These are phyloP conservation scores for Carlito syrichta DNA, from an alignment of 2,113 vertebrate species.

Conservation along the genomic window DNA sequence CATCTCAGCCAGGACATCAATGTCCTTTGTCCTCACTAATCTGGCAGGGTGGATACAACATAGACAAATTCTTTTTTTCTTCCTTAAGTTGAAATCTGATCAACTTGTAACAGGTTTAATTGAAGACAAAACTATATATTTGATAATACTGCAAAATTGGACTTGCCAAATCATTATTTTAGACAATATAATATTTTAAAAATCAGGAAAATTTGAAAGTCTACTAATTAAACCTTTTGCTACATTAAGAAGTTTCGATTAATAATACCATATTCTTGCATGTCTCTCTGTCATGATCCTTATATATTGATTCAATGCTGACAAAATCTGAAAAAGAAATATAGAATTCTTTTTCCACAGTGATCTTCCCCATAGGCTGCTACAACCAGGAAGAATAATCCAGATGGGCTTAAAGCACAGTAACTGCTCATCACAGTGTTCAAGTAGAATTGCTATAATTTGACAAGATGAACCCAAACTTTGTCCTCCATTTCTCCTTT, in stretches of 20 bases:
- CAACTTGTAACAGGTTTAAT: background rate
- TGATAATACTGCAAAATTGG: background rate
- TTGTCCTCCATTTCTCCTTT: background rate
- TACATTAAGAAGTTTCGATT: background rate
- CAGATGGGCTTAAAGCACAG: background rate
- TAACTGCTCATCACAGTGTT: background rate
- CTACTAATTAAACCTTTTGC: background rate
- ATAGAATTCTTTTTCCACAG: background rate
- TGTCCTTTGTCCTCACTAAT: background rate
- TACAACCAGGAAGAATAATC: background rate
- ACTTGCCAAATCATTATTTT: conserved; percentile 28
- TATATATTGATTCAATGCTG: background rate
- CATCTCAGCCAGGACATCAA: background rate
- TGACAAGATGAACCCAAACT: background rate
- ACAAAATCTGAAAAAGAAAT: background rate
- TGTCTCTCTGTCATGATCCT: background rate
- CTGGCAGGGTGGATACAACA: background rate
- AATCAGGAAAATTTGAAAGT: background rate
- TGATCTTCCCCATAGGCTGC: background rate
- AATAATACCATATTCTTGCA: background rate
- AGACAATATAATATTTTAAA: conserved; percentile 17
- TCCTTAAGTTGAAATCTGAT: background rate
- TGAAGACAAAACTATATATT: background rate
- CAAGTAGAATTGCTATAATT: background rate
- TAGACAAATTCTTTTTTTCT: background rate